Percentiles rank a stretch among this genome's conserved stretches.
Evolutionary conservation across 2,888 invertebrate species (phyloP).

Genomic region (Pyrrhosoma nymphula): DNA sequence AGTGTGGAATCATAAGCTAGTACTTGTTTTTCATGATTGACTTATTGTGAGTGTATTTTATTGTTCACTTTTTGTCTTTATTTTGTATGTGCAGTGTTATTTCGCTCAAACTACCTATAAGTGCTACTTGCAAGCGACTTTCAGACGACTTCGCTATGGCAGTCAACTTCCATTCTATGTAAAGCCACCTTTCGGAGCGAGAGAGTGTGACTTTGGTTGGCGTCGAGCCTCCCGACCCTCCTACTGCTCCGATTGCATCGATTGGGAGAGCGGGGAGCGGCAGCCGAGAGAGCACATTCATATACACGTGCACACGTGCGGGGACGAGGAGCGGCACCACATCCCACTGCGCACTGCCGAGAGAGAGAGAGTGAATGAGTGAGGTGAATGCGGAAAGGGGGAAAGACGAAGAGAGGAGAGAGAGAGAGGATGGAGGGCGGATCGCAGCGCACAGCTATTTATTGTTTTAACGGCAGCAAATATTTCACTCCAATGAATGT

Average conservation of each 20-base stretch:
- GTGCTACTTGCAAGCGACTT: too few relatives aligned
- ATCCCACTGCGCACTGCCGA: conserved; percentile 5
- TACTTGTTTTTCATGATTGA: too few relatives aligned
- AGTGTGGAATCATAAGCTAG: too few relatives aligned
- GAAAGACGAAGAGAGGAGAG: neutral
- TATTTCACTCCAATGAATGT: conserved; percentile 36
- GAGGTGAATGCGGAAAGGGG: neutral
- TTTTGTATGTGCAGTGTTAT: too few relatives aligned
- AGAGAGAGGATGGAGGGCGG: neutral
- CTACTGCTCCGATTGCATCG: neutral
- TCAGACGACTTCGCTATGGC: too few relatives aligned
- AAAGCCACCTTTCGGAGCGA: neutral
- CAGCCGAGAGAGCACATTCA: neutral
- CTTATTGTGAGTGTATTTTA: too few relatives aligned
- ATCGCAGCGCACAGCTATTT: conserved; percentile 10
- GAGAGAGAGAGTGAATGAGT: too few relatives aligned
- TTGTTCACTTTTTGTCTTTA: too few relatives aligned
- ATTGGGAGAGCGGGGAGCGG: conserved; percentile 1
- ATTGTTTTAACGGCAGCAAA: conserved; percentile 39
- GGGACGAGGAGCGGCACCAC: neutral
- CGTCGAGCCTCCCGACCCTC: neutral
- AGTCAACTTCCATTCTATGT: too few relatives aligned
- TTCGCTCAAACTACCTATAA: too few relatives aligned
- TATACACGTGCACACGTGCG: neutral
- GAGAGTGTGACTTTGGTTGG: neutral